Percentiles rank a stretch among this genome's conserved stretches.
Evolutionary conservation across 2,888 invertebrate genomes (phyloP).

Genomic region (Scaptomyza cyrtandrae): DNA sequence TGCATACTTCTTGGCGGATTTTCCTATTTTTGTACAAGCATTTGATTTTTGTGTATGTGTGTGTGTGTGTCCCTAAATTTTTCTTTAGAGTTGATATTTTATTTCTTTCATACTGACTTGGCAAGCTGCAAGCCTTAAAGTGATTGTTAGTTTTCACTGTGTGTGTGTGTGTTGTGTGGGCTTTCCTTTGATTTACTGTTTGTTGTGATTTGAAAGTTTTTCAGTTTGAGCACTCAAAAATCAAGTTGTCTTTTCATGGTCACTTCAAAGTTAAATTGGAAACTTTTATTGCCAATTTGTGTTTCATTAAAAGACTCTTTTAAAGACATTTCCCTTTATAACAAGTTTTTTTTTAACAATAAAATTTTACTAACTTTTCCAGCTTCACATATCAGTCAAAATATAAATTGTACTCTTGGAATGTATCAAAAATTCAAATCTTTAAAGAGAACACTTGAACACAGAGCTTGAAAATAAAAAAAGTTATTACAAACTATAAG

Average conservation of each 20-base stretch:
- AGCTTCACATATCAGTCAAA: too few relatives aligned
- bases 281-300: not conserved
- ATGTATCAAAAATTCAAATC: too few relatives aligned
- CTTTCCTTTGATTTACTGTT: slow-evolving; percentile 52
- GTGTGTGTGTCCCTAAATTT: slow-evolving; percentile 7
- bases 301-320: not conserved
- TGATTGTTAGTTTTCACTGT: slow-evolving; percentile 48
- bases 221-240: slow-evolving; percentile 22
- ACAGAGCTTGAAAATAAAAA: too few relatives aligned
- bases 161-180: not conserved
- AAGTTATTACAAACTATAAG: too few relatives aligned
- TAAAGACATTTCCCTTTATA: not conserved
- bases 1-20: slow-evolving; percentile 71
- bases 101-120: slow-evolving; percentile 39
- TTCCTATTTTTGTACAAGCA: slow-evolving; percentile 57
- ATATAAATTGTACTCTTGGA: too few relatives aligned
- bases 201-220: slow-evolving; percentile 56
- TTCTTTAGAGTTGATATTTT: slow-evolving; percentile 43
- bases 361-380: too few relatives aligned
- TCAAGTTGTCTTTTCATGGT: slow-evolving; percentile 55
- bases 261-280: slow-evolving; percentile 17
- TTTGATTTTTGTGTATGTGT: slow-evolving; percentile 28
- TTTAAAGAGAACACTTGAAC: too few relatives aligned
- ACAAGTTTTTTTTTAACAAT: not conserved
- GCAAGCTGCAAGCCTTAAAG: slow-evolving; percentile 48